These are phyloP conservation scores for Struthidea cinerea DNA, from an alignment of 2,113 vertebrate species.

Conservation along the genomic window DNA sequence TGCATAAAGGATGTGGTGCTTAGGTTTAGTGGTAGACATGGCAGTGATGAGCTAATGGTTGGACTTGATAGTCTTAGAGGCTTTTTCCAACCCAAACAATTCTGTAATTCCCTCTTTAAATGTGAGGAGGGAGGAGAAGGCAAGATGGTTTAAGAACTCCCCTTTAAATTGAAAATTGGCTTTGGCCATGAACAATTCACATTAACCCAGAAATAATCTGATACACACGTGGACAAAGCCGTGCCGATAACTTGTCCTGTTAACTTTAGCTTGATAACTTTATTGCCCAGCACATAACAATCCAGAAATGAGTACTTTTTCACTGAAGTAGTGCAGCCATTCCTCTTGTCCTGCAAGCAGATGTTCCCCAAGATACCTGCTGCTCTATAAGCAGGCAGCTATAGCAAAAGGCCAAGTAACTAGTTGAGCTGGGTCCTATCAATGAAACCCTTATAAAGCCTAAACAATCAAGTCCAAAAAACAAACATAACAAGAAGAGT, in stretches of 20 bases:
- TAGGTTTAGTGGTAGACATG: neutral
- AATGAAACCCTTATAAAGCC: neutral
- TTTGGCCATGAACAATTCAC: neutral
- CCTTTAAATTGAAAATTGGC: neutral
- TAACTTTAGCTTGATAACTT: too few relatives aligned
- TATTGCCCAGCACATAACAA: neutral
- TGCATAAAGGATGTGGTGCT: neutral
- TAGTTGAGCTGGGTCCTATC: neutral
- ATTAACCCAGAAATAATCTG: neutral
- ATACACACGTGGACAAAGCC: neutral
- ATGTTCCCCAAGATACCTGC: neutral
- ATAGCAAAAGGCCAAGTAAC: neutral
- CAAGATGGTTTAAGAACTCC: neutral
- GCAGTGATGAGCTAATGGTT: neutral
- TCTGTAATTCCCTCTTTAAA: neutral
- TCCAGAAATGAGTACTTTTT: neutral
- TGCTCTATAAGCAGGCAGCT: neutral
- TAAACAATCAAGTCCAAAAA: neutral
- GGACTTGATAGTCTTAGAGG: too few relatives aligned
- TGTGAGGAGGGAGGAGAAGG: neutral
- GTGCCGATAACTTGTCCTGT: neutral
- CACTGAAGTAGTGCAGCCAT: neutral
- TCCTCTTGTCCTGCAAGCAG: neutral
- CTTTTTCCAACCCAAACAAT: neutral
- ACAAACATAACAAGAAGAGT: neutral